Evolutionary conservation across 2,888 invertebrate species (phyloP).

Genomic region (Callosobruchus maculatus): DNA sequence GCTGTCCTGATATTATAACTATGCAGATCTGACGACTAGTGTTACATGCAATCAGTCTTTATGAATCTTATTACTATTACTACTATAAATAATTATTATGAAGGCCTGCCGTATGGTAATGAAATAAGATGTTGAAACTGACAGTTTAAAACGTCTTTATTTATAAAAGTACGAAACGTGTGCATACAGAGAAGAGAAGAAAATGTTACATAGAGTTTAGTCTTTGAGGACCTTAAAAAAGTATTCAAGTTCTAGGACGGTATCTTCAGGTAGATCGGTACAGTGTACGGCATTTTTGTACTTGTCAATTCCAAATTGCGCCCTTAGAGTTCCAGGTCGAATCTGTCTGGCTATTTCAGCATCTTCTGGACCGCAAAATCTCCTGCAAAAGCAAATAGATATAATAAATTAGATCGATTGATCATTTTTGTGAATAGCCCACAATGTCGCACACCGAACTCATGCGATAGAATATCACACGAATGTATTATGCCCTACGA

Average conservation of each 20-base stretch:
- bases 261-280: conserved; percentile 89
- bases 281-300: conserved; percentile 89
- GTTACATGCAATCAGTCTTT: too few relatives aligned
- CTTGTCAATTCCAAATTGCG: conserved; percentile 77
- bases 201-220: not conserved
- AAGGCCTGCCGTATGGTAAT: too few relatives aligned
- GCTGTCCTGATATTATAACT: too few relatives aligned
- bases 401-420: too few relatives aligned
- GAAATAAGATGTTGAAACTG: too few relatives aligned
- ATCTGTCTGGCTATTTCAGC: conserved; percentile 86
- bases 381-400: conserved; percentile 38
- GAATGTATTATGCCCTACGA: too few relatives aligned
- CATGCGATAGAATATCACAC: too few relatives aligned
- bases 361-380: conserved; percentile 83
- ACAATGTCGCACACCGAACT: too few relatives aligned
- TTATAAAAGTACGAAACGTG: not conserved
- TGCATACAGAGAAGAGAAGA: not conserved
- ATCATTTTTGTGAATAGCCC: too few relatives aligned
- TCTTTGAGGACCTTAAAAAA: conserved; percentile 66
- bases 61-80: too few relatives aligned
- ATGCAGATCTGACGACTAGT: too few relatives aligned
- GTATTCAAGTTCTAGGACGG: conserved; percentile 76
- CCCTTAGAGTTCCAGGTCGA: conserved; percentile 79
- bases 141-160: not conserved
- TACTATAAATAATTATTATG: too few relatives aligned